These are phyloP conservation scores for Oreochromis spilurus DNA, from an alignment of 2,113 vertebrate genomes.

Conservation along the genomic window DNA sequence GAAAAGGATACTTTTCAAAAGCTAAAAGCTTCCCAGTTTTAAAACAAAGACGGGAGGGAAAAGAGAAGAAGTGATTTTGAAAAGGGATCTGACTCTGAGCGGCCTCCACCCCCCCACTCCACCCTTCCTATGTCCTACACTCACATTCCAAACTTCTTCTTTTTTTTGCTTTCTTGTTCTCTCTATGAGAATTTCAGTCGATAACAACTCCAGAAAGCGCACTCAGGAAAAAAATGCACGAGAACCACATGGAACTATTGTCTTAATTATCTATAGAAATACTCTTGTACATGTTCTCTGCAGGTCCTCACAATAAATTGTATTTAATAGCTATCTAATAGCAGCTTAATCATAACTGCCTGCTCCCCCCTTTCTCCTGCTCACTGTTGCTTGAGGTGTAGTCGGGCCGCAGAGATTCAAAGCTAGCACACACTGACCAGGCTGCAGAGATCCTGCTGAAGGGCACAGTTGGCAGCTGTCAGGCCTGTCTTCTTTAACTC, in stretches of 20 bases:
- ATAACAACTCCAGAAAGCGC: background rate
- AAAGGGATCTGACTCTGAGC: conserved; percentile 64
- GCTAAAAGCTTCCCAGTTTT: conserved; percentile 79
- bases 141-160: conserved; percentile 55
- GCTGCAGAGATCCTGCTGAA: conserved; percentile 39
- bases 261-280: background rate
- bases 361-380: background rate
- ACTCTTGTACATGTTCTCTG: background rate
- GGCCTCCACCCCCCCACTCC: background rate
- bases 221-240: background rate
- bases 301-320: background rate
- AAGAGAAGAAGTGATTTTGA: conserved; percentile 69
- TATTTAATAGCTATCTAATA: background rate
- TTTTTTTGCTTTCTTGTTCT: conserved; percentile 6
- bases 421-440: background rate
- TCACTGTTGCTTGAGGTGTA: conserved; percentile 11
- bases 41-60: conserved; percentile 72
- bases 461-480: conserved; percentile 71
- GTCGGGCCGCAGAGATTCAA: background rate
- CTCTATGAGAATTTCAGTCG: background rate
- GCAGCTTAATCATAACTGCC: background rate
- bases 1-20: conserved; percentile 81
- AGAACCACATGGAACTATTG: background rate
- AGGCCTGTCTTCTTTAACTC: conserved; percentile 59
- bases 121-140: conserved; percentile 30